Evolutionary conservation across 2,888 invertebrate genomes (phyloP).

Genomic region (Nasonia oneida): DNA sequence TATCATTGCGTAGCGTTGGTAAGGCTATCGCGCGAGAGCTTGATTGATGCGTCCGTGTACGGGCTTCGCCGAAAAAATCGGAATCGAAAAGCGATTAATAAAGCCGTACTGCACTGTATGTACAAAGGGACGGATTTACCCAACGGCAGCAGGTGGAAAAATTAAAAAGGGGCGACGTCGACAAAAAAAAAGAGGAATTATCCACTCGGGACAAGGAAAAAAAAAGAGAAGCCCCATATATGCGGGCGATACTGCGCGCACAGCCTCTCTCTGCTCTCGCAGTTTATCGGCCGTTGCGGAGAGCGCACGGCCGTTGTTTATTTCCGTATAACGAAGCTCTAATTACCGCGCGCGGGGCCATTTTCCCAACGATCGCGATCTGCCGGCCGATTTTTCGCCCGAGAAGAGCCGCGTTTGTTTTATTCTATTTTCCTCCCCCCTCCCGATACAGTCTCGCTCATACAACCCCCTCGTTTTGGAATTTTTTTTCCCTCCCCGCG

Average conservation of each 20-base stretch:
- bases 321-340: conserved; percentile 65
- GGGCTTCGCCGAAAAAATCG: neutral
- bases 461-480: neutral
- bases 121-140: neutral
- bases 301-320: conserved; percentile 64
- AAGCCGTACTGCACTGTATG: no score
- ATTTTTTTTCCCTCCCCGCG: neutral
- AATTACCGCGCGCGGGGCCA: conserved; percentile 63
- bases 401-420: neutral
- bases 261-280: conserved; percentile 52
- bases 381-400: conserved; percentile 58
- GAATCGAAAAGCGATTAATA: conserved; percentile 21
- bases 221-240: conserved; percentile 39
- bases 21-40: neutral
- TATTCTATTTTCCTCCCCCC: neutral
- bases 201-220: neutral
- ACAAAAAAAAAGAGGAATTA: neutral
- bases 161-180: neutral
- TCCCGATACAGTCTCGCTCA: neutral
- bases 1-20: neutral
- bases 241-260: conserved; percentile 60
- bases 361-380: conserved; percentile 60
- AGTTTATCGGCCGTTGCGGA: conserved; percentile 63
- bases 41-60: neutral
- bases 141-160: neutral